A percentile compares a stretch with the other conserved stretches of the same genome.
These are phyloP conservation scores for Capitulum mitella DNA, from an alignment of 2,888 invertebrate species.

Conservation along the genomic window DNA sequence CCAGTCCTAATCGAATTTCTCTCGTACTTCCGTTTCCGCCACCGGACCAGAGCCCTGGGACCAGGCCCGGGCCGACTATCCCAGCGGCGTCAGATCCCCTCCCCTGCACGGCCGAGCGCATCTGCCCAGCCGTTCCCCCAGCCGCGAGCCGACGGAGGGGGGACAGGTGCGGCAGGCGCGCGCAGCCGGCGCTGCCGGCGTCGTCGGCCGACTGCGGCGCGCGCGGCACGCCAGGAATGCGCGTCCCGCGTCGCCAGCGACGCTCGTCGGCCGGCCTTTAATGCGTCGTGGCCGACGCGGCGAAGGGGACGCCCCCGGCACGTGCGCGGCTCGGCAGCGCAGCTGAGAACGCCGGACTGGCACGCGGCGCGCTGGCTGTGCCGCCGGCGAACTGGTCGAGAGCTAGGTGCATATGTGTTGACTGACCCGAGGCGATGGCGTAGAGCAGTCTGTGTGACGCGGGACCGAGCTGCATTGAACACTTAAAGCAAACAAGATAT, in stretches of 20 bases:
- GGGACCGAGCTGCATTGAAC: too few relatives aligned
- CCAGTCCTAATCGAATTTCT: too few relatives aligned
- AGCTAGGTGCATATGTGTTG: too few relatives aligned
- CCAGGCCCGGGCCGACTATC: too few relatives aligned
- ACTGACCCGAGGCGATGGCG: too few relatives aligned
- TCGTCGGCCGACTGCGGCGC: neutral
- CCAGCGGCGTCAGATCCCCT: too few relatives aligned
- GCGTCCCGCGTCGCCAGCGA: constrained; percentile 11
- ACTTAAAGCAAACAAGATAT: too few relatives aligned
- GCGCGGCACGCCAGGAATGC: constrained; percentile 8
- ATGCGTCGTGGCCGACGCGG: constrained; percentile 1
- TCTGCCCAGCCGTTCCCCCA: neutral
- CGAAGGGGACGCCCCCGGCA: neutral
- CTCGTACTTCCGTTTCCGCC: too few relatives aligned
- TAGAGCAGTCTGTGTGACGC: too few relatives aligned
- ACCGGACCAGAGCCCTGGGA: too few relatives aligned
- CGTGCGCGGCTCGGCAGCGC: neutral
- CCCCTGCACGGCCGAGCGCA: neutral
- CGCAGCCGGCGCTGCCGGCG: neutral
- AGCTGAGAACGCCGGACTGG: neutral
- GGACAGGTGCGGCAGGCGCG: constrained; percentile 1
- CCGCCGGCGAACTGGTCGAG: too few relatives aligned
- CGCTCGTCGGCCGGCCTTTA: neutral
- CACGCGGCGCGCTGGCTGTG: neutral
- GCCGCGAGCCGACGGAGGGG: constrained; percentile 2